These are phyloP conservation scores for Neoarius graeffei DNA, from an alignment of 2,113 vertebrate species.

Conservation along the genomic window DNA sequence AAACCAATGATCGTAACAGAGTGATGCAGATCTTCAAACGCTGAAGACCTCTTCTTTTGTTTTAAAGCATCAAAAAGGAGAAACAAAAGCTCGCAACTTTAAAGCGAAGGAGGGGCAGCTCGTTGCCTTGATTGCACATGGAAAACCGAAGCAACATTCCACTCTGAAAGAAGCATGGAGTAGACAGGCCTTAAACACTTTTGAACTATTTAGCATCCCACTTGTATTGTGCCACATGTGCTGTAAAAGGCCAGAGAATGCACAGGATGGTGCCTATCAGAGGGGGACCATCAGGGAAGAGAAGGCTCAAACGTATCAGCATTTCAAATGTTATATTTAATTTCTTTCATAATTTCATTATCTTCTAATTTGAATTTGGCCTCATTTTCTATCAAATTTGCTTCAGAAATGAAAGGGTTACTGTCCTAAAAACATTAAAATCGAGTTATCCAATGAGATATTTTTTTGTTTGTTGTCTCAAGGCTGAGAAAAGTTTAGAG, in stretches of 20 bases:
- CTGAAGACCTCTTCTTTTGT: neutral
- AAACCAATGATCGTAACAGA: neutral
- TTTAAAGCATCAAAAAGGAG: neutral
- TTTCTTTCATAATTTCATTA: too few species aligned
- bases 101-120: neutral
- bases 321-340: too few species aligned
- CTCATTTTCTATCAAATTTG: too few species aligned
- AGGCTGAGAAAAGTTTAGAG: too few species aligned
- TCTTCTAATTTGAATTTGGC: too few species aligned
- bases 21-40: neutral
- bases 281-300: too few species aligned
- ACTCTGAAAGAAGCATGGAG: conserved; percentile 42
- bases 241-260: conserved; percentile 45
- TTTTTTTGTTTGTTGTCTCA: too few species aligned
- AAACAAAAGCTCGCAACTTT: neutral
- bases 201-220: conserved; percentile 53
- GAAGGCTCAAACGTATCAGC: neutral
- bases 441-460: too few species aligned
- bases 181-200: conserved; percentile 60
- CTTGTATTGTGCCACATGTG: conserved; percentile 54
- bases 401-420: too few species aligned
- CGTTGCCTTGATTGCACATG: conserved; percentile 43
- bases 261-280: conserved; percentile 55
- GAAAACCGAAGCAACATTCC: conserved; percentile 24
- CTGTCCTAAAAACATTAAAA: too few species aligned